Evolutionary conservation across 1,140 invertebrate species (phyloP), one percentile per base, ranked within the genome.

Genomic region (Aethina tumida): DNA sequence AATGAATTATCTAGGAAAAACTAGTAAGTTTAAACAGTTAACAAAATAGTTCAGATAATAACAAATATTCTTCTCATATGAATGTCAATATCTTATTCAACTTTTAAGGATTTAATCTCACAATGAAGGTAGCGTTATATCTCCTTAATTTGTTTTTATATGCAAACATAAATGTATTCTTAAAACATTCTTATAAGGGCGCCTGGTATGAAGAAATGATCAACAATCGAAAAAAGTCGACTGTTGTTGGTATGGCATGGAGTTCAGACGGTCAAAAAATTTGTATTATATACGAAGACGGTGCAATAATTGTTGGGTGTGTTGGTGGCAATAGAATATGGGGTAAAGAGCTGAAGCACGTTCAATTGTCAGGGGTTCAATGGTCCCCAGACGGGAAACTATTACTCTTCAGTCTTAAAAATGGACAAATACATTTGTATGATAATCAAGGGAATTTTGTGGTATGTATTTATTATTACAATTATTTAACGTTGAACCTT

Each of bases 201-300:
- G 84, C 87, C 0, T 98, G 93, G 94, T 96, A 93, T 64, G 93
- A 99, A 66, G 95, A 99, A 65, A 99, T 99, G 96, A 96, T 98
- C 41, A 99, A 99, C 59, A 98, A 98, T 62, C 72, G 95, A 29
- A 97, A 98, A 54, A 97, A 96, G 58, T 97, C 90, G 1, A 84
- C 92, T 1, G 94, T 99, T 0, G 81, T 78, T 50, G 86, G 90
- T 36, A 95, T 99, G 88, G 75, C 84, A 18, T 99, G 96, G 96
- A 95, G 88, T 55, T 75, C 77, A 16, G 92, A 98, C 69, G 96
- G 96, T 10, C 76, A 87, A 51, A 95, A 92, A 66, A 98, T 99
- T 44, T 97, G 94, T 56, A 99, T 99, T 55, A 93, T 94, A 4
- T 98, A 98, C 71, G 93, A 98, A 66, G 94, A 97, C 72, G 94